Conservation (phyloP, 2,888 invertebrate species). For the Diabrotica balteata region DNA sequence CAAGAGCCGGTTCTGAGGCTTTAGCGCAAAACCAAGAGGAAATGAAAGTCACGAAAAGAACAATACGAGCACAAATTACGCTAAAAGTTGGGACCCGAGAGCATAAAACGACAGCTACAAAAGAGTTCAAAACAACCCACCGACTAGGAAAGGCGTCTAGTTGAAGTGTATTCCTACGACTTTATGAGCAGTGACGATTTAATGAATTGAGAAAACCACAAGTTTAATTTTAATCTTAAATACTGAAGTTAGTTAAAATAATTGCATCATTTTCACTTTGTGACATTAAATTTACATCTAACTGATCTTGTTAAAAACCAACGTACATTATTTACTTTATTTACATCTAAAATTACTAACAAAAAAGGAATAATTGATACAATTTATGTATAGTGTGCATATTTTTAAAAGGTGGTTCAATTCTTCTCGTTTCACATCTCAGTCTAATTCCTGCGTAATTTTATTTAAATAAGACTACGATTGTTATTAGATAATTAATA, state of each 20-base stretch:
- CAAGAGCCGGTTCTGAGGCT: too few relatives aligned
- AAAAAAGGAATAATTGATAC: too few relatives aligned
- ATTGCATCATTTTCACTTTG: not conserved
- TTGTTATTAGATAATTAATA: too few relatives aligned
- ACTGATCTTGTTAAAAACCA: too few relatives aligned
- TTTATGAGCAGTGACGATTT: constrained; percentile 8
- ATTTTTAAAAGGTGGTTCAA: too few relatives aligned
- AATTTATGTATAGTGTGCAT: too few relatives aligned
- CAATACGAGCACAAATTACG: constrained; percentile 12
- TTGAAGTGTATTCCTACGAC: constrained; percentile 5
- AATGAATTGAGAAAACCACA: constrained; percentile 12
- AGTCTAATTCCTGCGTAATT: too few relatives aligned
- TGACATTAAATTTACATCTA: not conserved
- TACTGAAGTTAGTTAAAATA: not conserved
- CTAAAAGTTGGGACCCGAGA: not conserved
- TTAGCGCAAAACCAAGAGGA: not conserved
- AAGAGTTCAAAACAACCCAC: constrained; percentile 8
- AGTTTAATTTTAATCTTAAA: constrained; percentile 10
- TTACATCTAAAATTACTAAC: too few relatives aligned
- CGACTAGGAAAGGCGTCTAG: constrained; percentile 5
- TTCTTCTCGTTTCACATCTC: too few relatives aligned
- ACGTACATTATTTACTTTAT: too few relatives aligned
- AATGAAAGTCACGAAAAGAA: constrained; percentile 11
- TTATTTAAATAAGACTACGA: too few relatives aligned
- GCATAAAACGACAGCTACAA: constrained; percentile 5